Base-by-base conservation (phyloP, 2,113 vertebrate species). In the Potamarius usumacintae region DNA sequence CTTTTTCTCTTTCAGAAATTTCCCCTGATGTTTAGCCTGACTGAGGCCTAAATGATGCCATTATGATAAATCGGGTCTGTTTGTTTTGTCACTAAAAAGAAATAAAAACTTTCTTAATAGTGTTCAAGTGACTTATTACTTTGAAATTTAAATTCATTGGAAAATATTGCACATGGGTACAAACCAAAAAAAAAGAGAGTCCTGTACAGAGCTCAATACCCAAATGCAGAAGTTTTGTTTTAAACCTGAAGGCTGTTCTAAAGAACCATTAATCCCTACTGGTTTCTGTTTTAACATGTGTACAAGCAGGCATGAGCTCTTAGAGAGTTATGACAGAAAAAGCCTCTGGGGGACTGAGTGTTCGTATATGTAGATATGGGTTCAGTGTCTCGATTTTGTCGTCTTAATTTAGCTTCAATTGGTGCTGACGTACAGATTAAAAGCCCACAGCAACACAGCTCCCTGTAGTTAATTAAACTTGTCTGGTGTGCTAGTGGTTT, bases 361-460 rank as follows among this genome's bases (percentile, higher is more conserved):
- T 82, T 30, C 30, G 83, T 25, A 79, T 50, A 60, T 34, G 76
- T 84, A 86, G 84, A 83, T 88, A 42, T 7, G 14, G 85, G 55
- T 82, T 87, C 84, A 88, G 25, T 63, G 76, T 62, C 65, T 58
- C 18, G 7, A 82, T 84, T 83, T 55, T 25, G 76, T 55, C 65
- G 83, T 90, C 90, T 90, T 93, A 93, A 94, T 94, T 90, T 92
- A 90, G 88, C 88, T 93, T 94, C 90, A 90, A 94, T 94, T 86
- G 76, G 84, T 62, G 88, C 69, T 92, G 89, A 87, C 89, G 80
- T 76, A 90, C 91, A 93, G 91, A 93, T 90, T 87, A 92, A 91
- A 86, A 89, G 83, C 53, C 7, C 65, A 50, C 20, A 81, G 90
- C 89, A 83, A 65, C 50, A 17, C 55, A 10, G 83, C 25, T 76